Conservation (phyloP, 2,888 invertebrate genomes). For the Empis stercorea region DNA sequence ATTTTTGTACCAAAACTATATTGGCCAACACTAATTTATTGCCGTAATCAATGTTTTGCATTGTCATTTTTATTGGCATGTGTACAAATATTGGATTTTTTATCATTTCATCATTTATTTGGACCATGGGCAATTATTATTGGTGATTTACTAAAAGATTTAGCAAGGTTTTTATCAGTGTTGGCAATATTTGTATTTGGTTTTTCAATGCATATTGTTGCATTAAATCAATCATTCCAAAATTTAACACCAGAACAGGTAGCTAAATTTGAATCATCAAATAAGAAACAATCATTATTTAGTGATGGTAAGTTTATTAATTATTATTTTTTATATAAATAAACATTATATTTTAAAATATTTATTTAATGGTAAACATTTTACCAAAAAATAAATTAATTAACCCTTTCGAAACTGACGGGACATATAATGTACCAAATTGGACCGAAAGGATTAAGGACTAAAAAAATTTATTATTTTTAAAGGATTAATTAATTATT, state of each 20-base stretch:
- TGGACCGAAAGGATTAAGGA: too few relatives aligned
- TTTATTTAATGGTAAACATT: too few relatives aligned
- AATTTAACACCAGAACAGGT: conserved; percentile 52
- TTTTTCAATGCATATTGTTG: conserved; percentile 94
- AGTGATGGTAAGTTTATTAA: conserved; percentile 54
- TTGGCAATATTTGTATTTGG: conserved; percentile 96
- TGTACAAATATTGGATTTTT: conserved; percentile 93
- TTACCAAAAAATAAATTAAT: too few relatives aligned
- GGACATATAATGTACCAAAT: too few relatives aligned
- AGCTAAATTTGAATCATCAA: conserved; percentile 35
- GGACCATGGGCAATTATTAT: conserved; percentile 99
- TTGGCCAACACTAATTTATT: conserved; percentile 82
- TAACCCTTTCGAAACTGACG: too few relatives aligned
- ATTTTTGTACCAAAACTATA: conserved; percentile 52
- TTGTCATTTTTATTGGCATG: conserved; percentile 90
- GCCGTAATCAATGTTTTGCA: conserved; percentile 94
- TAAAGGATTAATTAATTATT: too few relatives aligned
- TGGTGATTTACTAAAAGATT: conserved; percentile 83
- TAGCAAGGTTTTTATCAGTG: conserved; percentile 94
- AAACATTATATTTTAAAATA: too few relatives aligned
- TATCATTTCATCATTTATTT: conserved; percentile 97
- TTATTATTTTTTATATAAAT: conserved; percentile 14
- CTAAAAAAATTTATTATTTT: not conserved
- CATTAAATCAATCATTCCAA: conserved; percentile 86
- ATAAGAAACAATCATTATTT: conserved; percentile 43